Conservation (phyloP, 2,888 invertebrate genomes). For the Trissolcus brochymenae region DNA sequence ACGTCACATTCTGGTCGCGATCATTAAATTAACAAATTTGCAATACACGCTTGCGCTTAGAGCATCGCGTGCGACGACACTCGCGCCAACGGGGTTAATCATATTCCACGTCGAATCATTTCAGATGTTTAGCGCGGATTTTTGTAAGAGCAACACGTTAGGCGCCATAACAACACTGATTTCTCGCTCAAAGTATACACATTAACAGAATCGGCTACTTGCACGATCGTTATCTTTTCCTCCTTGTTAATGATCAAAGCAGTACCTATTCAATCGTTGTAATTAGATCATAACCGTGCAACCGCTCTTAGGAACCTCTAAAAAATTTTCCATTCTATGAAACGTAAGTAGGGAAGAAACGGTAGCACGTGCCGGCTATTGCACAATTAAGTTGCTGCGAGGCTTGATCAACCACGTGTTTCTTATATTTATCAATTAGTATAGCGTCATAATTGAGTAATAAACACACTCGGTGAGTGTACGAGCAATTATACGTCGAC, state of each 20-base stretch:
- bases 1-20: constrained; percentile 33
- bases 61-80: constrained; percentile 4
- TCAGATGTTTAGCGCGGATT: constrained; percentile 14
- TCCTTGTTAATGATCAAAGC: constrained; percentile 65
- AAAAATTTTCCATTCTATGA: constrained; percentile 21
- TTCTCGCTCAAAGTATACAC: constrained; percentile 15
- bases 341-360: constrained; percentile 12
- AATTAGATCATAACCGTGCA: constrained; percentile 63
- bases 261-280: constrained; percentile 66
- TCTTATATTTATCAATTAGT: constrained; percentile 29
- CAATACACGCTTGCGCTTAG: background rate
- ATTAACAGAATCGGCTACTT: constrained; percentile 58
- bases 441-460: constrained; percentile 19
- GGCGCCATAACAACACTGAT: constrained; percentile 59
- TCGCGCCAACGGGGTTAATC: constrained; percentile 24
- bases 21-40: constrained; percentile 42
- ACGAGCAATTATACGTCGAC: constrained; percentile 3
- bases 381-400: constrained; percentile 4
- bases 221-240: constrained; percentile 38
- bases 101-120: constrained; percentile 11
- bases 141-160: constrained; percentile 57
- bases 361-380: constrained; percentile 25
- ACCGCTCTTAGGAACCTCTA: constrained; percentile 24
- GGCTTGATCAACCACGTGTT: constrained; percentile 19
- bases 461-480: constrained; percentile 16